Conservation (phyloP, 2,888 invertebrate species). For the Electrophaes corylata region DNA sequence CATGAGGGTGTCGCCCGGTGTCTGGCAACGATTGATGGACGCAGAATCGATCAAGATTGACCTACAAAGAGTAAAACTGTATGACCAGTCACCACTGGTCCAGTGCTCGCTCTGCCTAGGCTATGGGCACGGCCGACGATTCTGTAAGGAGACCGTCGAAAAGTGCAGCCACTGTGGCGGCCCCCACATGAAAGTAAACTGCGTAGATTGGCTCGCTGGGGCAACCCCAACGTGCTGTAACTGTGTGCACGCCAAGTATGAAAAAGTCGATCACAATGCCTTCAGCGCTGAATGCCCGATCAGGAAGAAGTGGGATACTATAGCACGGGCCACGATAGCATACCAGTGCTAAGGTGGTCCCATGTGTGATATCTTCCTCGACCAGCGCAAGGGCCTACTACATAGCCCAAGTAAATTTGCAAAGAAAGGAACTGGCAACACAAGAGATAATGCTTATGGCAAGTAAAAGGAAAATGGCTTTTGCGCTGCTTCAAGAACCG, state of each 20-base stretch:
- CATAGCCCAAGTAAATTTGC: not conserved
- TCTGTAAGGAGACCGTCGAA: too few relatives aligned
- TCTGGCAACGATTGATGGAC: conserved; percentile 13
- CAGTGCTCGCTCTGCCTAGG: conserved; percentile 19
- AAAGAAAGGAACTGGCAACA: too few relatives aligned
- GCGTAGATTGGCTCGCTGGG: too few relatives aligned
- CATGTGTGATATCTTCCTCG: not conserved
- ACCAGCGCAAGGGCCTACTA: not conserved
- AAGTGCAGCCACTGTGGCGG: too few relatives aligned
- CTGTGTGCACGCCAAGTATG: conserved; percentile 15
- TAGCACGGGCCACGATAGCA: too few relatives aligned
- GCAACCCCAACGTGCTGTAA: conserved; percentile 7
- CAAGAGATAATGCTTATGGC: not conserved
- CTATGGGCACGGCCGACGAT: too few relatives aligned
- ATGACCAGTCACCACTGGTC: conserved; percentile 36
- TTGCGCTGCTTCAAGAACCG: too few relatives aligned
- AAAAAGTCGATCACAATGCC: conserved; percentile 17
- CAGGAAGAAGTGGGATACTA: conserved; percentile 23
- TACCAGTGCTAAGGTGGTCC: conserved; percentile 5
- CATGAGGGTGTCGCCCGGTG: conserved; percentile 17
- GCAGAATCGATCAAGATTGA: conserved; percentile 33
- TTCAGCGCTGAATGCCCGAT: conserved; percentile 21
- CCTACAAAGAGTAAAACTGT: conserved; percentile 23
- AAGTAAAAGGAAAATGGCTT: too few relatives aligned
- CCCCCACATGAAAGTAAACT: too few relatives aligned